A percentile compares a stretch with the other conserved stretches of the same genome.
These are phyloP conservation scores for Parasteatoda tepidariorum DNA, from an alignment of 1,140 invertebrate species.

Conservation along the genomic window DNA sequence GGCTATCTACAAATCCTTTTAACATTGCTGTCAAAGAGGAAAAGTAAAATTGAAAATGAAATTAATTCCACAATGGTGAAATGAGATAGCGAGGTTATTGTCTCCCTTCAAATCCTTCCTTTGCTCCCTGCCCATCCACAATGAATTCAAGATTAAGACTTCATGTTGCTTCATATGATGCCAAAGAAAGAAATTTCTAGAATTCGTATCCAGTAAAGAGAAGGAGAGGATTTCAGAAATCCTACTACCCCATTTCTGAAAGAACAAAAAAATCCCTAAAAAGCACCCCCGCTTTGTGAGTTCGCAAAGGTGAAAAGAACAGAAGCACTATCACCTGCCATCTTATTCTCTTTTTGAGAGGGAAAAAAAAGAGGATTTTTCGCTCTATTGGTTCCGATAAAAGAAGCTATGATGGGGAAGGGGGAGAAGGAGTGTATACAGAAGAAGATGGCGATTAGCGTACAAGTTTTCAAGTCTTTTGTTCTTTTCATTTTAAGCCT, in stretches of 20 bases:
- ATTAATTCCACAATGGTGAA: too few relatives aligned
- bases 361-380: slow-evolving; percentile 44
- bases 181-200: too few relatives aligned
- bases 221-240: not conserved
- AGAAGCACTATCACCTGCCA: slow-evolving; percentile 39
- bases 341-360: slow-evolving; percentile 31
- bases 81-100: too few relatives aligned
- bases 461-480: not conserved
- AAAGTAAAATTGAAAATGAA: too few relatives aligned
- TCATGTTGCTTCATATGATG: slow-evolving; percentile 38
- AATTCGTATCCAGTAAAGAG: too few relatives aligned
- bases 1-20: too few relatives aligned
- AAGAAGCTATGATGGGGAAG: not conserved
- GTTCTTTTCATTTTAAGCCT: not conserved
- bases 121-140: too few relatives aligned
- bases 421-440: not conserved
- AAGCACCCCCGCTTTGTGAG: not conserved
- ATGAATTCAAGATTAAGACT: slow-evolving; percentile 41
- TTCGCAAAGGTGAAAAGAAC: slow-evolving; percentile 33
- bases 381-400: not conserved
- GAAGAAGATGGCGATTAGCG: slow-evolving; percentile 38
- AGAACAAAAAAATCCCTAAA: too few relatives aligned
- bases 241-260: not conserved
- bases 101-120: too few relatives aligned
- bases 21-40: too few relatives aligned